These are phyloP conservation scores for Bembecia ichneumoniformis DNA, from an alignment of 2,888 invertebrate species.

Conservation along the genomic window DNA sequence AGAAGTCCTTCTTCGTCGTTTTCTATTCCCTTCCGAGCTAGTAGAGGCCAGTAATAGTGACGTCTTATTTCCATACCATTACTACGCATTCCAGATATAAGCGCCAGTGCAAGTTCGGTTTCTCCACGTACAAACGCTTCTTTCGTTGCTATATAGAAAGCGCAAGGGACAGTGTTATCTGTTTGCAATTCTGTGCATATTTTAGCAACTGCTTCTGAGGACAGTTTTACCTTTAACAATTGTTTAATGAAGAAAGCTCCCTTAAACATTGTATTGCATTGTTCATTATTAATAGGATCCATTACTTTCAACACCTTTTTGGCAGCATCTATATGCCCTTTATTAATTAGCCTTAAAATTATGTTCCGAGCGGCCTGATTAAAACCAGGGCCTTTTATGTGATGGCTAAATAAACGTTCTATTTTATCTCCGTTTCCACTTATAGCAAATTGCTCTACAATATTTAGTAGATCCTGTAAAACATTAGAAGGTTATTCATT, in stretches of 20 bases:
- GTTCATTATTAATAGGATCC: slow-evolving; percentile 36
- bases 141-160: slow-evolving; percentile 77
- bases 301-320: slow-evolving; percentile 64
- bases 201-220: slow-evolving; percentile 74
- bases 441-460: slow-evolving; percentile 77
- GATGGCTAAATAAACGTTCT: slow-evolving; percentile 72
- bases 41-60: slow-evolving; percentile 90
- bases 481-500: too few species aligned
- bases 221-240: slow-evolving; percentile 76
- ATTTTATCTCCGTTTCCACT: slow-evolving; percentile 77
- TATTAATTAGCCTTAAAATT: slow-evolving; percentile 80
- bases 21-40: slow-evolving; percentile 74
- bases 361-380: slow-evolving; percentile 83
- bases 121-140: slow-evolving; percentile 70
- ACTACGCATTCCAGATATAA: slow-evolving; percentile 76
- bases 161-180: slow-evolving; percentile 72
- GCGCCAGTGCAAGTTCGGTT: slow-evolving; percentile 70
- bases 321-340: slow-evolving; percentile 77
- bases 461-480: slow-evolving; percentile 77
- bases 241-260: slow-evolving; percentile 84
- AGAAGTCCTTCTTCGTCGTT: slow-evolving; percentile 74
- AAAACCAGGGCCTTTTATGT: slow-evolving; percentile 77
- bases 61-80: slow-evolving; percentile 77
- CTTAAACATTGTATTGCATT: slow-evolving; percentile 40
- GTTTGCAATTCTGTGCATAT: slow-evolving; percentile 75